A percentile compares a stretch with the other conserved stretches of the same genome.
phyloP scores from a whole-genome alignment of 2,888 invertebrate genomes.

The Agrotis clavis region DNA sequence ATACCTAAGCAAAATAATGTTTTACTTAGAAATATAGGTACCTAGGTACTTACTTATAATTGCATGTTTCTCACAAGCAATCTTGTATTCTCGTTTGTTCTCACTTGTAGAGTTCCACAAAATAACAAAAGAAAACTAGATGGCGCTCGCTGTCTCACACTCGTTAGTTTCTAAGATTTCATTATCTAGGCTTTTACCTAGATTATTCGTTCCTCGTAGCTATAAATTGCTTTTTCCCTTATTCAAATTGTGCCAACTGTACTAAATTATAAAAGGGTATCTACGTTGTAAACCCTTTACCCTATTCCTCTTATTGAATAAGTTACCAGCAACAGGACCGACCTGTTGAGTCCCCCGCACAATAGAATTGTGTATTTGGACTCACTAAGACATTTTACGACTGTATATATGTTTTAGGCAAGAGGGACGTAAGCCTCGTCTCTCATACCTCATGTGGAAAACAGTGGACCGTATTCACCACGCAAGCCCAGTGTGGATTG shows the following conservation, averaged over 20 bases:
- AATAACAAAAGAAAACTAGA: background rate
- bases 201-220: background rate
- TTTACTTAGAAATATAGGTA: background rate
- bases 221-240: background rate
- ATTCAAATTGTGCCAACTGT: background rate
- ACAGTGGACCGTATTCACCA: too few species aligned
- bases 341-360: background rate
- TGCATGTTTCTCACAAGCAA: constrained; percentile 2
- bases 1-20: constrained; percentile 1
- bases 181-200: too few species aligned
- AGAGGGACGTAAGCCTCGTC: background rate
- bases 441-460: too few species aligned
- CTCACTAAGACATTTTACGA: background rate
- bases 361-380: background rate
- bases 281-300: background rate
- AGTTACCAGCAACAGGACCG: background rate
- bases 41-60: too few species aligned
- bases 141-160: constrained; percentile 4
- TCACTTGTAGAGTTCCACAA: background rate
- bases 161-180: background rate
- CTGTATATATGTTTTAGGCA: background rate
- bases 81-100: background rate
- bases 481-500: too few species aligned
- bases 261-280: background rate
- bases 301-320: too few species aligned